Base-by-base conservation (phyloP, 1,140 invertebrate genomes). In the Papilio polyxenes region DNA sequence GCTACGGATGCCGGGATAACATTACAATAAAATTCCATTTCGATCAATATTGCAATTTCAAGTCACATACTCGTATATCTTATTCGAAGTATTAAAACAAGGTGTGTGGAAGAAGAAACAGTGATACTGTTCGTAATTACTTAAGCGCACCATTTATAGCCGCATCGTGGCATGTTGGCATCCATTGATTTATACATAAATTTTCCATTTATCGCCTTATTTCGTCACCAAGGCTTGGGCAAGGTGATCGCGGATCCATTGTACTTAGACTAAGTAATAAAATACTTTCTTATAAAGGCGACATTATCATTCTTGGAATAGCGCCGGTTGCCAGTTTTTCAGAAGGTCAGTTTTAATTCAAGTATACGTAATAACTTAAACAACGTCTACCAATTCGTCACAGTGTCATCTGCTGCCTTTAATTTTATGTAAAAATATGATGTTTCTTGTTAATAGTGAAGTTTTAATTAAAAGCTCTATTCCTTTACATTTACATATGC, bases 101-200 rank as follows among this genome's bases (percentile, higher is more conserved):
- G 80, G 85, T 78, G 79, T 69, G 82, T 84, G 88, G 85, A 90
- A 84, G 85, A 85, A 88, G 84, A 80, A 65, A 69, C 31, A 80
- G 20, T 80, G 23, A 53, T 81, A 82, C 75, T 81, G 83, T 51
- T 85, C 83, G 86, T 89, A 91, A 89, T 90, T 90, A 87, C 87
- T 85, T 83, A 75, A 82, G 75, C 75, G 48, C 17, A 65, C 89
- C 88, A n/a, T 89, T 89, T 84, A 87, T 85, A 87, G 89, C 17
- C 65, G 62, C 74, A 82, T 77, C 78, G 81, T 78, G 9, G 76
- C 82, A 82, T 87, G 88, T 89, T 86, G 90, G 87, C 81, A 89
- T 90, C 83, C 87, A 84, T 83, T 90, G 88, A 92, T 90, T 87
- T 87, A 86, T 85, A 79, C 85, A 91, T 91, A 90, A 90, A 90